These are phyloP conservation scores for Drosophila seguyi DNA, from an alignment of 1,140 invertebrate species.

Conservation along the genomic window DNA sequence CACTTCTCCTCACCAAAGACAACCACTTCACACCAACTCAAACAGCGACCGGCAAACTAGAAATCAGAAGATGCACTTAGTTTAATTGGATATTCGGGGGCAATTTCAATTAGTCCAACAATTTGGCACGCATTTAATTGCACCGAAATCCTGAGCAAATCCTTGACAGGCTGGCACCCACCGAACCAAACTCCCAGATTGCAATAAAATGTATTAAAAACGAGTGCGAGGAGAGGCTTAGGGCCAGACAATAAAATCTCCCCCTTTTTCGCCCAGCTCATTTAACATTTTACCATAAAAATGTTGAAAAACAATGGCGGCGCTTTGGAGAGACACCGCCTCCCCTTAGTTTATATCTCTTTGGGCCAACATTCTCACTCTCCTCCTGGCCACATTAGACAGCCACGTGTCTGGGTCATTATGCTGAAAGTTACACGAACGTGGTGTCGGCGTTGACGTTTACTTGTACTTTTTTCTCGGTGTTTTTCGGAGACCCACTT, in stretches of 20 bases:
- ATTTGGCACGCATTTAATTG: conserved; percentile 77
- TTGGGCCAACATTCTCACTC: conserved; percentile 40
- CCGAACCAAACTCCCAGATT: conserved; percentile 49
- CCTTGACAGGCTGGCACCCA: conserved; percentile 29
- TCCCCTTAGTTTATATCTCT: conserved; percentile 29
- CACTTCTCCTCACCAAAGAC: conserved; percentile 2
- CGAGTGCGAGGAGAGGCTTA: conserved; percentile 58
- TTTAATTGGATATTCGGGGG: conserved; percentile 67
- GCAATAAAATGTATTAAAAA: conserved; percentile 83
- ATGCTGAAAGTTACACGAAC: conserved; percentile 81
- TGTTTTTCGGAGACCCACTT: conserved; percentile 15
- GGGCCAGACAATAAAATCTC: conserved; percentile 46
- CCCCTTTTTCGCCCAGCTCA: conserved; percentile 28
- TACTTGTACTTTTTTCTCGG: conserved; percentile 30
- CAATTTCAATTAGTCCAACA: conserved; percentile 74
- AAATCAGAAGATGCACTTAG: conserved; percentile 61
- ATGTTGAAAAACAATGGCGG: conserved; percentile 65
- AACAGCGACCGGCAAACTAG: not conserved
- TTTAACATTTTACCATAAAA: conserved; percentile 81
- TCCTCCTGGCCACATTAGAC: conserved; percentile 77
- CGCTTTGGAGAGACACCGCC: conserved; percentile 11
- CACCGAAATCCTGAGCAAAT: conserved; percentile 45
- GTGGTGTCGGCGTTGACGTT: conserved; percentile 71
- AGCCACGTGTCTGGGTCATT: conserved; percentile 84
- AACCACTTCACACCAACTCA: conserved; percentile 36